Conservation (phyloP, 2,888 invertebrate species). For the Argyresthia albistria region DNA sequence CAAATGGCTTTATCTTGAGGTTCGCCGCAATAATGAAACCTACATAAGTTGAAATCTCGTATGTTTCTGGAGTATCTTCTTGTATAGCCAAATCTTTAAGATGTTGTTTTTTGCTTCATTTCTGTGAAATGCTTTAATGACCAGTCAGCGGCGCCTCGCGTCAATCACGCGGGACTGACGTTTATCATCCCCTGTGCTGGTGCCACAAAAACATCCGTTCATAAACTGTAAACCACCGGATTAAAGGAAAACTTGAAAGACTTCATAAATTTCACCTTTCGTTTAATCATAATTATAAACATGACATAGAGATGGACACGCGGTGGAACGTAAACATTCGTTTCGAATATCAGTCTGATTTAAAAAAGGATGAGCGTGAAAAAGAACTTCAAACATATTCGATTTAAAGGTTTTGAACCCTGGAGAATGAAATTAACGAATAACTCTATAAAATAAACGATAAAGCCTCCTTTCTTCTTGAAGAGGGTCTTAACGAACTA, state of each 20-base stretch:
- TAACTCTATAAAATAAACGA: background rate
- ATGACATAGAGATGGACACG: background rate
- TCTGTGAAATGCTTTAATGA: slow-evolving; percentile 20
- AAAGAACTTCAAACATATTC: too few species aligned
- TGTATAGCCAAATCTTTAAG: background rate
- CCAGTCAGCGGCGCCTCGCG: slow-evolving; percentile 35
- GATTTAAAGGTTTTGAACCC: too few species aligned
- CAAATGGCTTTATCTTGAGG: too few species aligned
- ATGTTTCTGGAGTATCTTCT: too few species aligned
- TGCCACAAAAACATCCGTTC: slow-evolving; percentile 33
- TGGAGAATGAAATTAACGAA: too few species aligned
- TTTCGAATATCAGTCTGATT: background rate
- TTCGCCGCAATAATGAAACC: too few species aligned
- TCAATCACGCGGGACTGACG: slow-evolving; percentile 47
- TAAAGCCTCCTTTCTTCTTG: slow-evolving; percentile 31
- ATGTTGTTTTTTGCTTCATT: background rate
- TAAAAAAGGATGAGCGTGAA: slow-evolving; percentile 29
- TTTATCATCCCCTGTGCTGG: slow-evolving; percentile 34
- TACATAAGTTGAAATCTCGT: too few species aligned
- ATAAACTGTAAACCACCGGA: background rate
- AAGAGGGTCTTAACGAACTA: slow-evolving; percentile 41
- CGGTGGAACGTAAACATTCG: background rate
- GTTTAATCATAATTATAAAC: slow-evolving; percentile 14
- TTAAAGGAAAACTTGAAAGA: slow-evolving; percentile 27
- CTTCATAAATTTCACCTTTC: slow-evolving; percentile 29